These are phyloP conservation scores for Drosophila mimica DNA, from an alignment of 2,888 invertebrate species.

Conservation along the genomic window DNA sequence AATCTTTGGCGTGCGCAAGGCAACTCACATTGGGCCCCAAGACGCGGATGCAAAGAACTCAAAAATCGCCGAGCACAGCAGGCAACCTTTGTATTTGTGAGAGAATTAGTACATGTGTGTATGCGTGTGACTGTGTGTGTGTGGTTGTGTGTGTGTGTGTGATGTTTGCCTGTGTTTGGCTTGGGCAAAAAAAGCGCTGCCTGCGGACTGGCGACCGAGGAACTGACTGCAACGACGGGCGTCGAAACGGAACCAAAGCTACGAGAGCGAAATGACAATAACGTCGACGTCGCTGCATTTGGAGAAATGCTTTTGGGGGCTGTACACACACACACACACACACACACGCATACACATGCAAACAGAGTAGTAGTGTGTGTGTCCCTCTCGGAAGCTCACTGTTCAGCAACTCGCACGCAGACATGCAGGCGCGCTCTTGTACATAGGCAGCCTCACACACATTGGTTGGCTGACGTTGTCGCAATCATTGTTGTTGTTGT, in stretches of 20 bases:
- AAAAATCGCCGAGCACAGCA: slow-evolving; percentile 60
- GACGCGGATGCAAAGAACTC: slow-evolving; percentile 80
- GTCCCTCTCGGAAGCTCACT: slow-evolving; percentile 47
- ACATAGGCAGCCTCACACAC: slow-evolving; percentile 78
- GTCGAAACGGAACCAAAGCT: slow-evolving; percentile 65
- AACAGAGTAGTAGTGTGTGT: slow-evolving; percentile 15
- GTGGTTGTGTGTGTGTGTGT: slow-evolving; percentile 27
- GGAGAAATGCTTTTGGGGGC: slow-evolving; percentile 81
- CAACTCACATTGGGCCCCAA: slow-evolving; percentile 78
- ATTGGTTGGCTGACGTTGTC: slow-evolving; percentile 64
- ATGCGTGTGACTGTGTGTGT: slow-evolving; percentile 11
- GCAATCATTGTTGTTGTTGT: slow-evolving; percentile 22
- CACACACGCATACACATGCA: slow-evolving; percentile 18
- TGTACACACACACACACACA: slow-evolving; percentile 56
- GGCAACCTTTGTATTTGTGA: slow-evolving; percentile 40
- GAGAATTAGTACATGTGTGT: slow-evolving; percentile 10
- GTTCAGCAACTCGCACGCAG: slow-evolving; percentile 43
- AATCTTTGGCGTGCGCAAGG: slow-evolving; percentile 81
- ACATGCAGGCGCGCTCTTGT: slow-evolving; percentile 65
- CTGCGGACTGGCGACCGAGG: slow-evolving; percentile 48
- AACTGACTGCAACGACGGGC: slow-evolving; percentile 62
- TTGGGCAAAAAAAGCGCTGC: slow-evolving; percentile 30
- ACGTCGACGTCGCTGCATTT: slow-evolving; percentile 65
- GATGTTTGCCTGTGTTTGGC: slow-evolving; percentile 70
- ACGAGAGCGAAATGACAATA: slow-evolving; percentile 52